Base-by-base conservation (phyloP, 2,797 vertebrate genomes). In the Distichodus sexfasciatus region DNA sequence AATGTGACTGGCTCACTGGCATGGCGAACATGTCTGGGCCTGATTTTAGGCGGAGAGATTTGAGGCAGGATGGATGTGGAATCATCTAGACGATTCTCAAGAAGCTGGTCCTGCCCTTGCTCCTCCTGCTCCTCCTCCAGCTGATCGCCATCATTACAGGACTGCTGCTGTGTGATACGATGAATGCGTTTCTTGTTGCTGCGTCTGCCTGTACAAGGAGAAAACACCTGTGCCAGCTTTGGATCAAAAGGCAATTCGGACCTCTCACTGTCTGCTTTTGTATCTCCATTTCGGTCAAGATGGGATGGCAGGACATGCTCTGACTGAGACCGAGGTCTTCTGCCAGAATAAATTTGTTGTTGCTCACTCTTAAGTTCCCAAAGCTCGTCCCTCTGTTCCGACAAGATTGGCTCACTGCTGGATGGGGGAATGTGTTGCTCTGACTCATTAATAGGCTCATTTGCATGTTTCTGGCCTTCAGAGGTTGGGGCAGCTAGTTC, bases 391-490 rank as follows among this genome's bases (percentile, higher is more conserved):
- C 91, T 87, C 65, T 92, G 92, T 54, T 96, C 93, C 0, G 89
- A 94, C 29, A 98, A 89, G 81, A 95, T 95, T 69, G 97, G 97
- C 71, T 99, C 97, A 0, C 97, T 99, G 87, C 90, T 97, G 70
- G 95, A 98, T 0, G 97, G 94, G 4, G 89, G 93, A 67, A 98
- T 94, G 19, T 83, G 62, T 17, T 92, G 91, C 74, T 98, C 96
- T 7, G 93, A 85, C 81, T 98, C 96, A 0, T 82, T 90, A 79
- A 97, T 94, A 76, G 93, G 91, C 58, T 97, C 93, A 0, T 89
- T 82, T 6, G 90, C 87, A 21, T 91, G 84, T 17, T 89, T 82
- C 76, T 87, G 87, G 0, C 90, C 82, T 0, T 82, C 84, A 10
- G 81, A 77, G 28, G 77, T 82, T 15, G 87, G 74, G 24, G 85